phyloP scores from a whole-genome alignment of 1,140 invertebrate genomes.

The Eumaeus atala region DNA sequence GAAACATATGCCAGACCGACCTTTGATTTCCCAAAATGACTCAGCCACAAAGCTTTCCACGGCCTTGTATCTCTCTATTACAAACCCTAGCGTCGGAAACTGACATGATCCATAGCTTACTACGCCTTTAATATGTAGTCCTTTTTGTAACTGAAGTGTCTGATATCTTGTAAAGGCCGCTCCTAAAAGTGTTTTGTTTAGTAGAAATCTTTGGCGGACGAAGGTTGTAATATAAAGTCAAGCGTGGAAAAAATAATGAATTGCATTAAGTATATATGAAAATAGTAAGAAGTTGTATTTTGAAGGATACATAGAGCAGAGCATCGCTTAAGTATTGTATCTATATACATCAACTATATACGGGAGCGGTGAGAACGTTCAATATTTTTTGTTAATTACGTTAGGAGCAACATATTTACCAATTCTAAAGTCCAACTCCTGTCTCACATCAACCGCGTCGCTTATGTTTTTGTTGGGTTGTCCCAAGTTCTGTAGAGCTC shows the following conservation, averaged over 20 bases:
- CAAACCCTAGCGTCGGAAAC: constrained; percentile 97
- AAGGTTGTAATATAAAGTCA: too few relatives aligned
- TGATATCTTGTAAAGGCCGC: constrained; percentile 99
- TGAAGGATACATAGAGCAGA: too few relatives aligned
- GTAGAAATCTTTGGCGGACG: too few relatives aligned
- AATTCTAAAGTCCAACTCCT: constrained; percentile 97
- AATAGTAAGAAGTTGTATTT: too few relatives aligned
- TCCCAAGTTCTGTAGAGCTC: constrained; percentile 87
- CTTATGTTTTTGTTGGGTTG: constrained; percentile 89
- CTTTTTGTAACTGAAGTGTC: constrained; percentile 90
- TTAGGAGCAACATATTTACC: constrained; percentile 76
- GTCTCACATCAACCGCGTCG: constrained; percentile 96
- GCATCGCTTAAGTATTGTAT: too few relatives aligned
- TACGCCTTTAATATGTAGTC: constrained; percentile 85
- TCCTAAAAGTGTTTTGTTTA: constrained; percentile 71
- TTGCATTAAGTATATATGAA: too few relatives aligned
- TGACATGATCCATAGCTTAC: constrained; percentile 99
- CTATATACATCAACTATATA: too few relatives aligned
- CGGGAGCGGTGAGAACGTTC: too few relatives aligned
- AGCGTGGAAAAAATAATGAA: too few relatives aligned
- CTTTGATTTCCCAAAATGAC: constrained; percentile 94
- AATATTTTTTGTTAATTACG: too few relatives aligned
- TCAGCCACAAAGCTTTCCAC: constrained; percentile 92
- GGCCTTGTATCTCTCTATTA: constrained; percentile 94
- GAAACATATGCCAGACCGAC: too few relatives aligned